Percentiles rank a stretch among this genome's conserved stretches.
phyloP scores from a whole-genome alignment of 2,888 invertebrate species.

The Drosophila rubida region DNA sequence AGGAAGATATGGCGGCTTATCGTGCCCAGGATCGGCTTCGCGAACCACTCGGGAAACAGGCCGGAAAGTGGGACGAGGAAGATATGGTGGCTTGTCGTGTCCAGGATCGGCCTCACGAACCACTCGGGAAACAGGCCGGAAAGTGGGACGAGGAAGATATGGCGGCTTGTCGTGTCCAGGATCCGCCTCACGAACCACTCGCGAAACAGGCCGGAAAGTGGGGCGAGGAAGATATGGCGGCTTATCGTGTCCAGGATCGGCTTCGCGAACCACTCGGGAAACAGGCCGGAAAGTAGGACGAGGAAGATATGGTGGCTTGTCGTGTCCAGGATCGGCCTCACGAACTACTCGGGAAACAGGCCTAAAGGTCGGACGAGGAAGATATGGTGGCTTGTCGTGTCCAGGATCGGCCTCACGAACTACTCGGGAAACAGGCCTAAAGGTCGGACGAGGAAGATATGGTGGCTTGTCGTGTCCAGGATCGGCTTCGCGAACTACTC shows the following conservation, averaged over 20 bases:
- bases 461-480: slow-evolving; percentile 11
- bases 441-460: slow-evolving; percentile 15
- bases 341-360: slow-evolving; percentile 6
- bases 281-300: slow-evolving; percentile 5
- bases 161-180: slow-evolving; percentile 21
- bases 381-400: not conserved
- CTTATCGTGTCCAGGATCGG: not conserved
- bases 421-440: not conserved
- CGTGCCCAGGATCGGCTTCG: not conserved
- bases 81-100: slow-evolving; percentile 12
- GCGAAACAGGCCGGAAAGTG: slow-evolving; percentile 4
- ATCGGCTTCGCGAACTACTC: slow-evolving; percentile 16
- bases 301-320: slow-evolving; percentile 15
- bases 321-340: slow-evolving; percentile 16
- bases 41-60: not conserved
- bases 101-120: slow-evolving; percentile 11
- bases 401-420: not conserved
- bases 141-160: slow-evolving; percentile 19
- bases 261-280: not conserved
- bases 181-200: slow-evolving; percentile 15
- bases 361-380: slow-evolving; percentile 2
- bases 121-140: not conserved
- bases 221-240: slow-evolving; percentile 1
- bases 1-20: not conserved
- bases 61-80: not conserved